Evolutionary conservation across 2,888 invertebrate genomes (phyloP).

Genomic region (Cryptocephalus moraei): DNA sequence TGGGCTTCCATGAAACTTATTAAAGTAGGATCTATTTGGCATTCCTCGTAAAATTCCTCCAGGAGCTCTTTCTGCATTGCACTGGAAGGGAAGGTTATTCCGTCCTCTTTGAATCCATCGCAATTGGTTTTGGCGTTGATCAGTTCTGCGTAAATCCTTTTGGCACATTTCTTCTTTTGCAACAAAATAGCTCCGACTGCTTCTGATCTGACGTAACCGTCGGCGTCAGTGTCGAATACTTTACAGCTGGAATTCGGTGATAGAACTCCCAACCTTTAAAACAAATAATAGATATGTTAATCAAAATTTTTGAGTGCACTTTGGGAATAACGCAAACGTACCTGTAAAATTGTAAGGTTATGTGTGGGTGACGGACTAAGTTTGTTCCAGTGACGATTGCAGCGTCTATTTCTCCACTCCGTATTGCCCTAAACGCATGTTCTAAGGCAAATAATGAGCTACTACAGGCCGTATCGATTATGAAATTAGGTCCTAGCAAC

Average conservation of each 20-base stretch:
- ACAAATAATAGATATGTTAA: too few species aligned
- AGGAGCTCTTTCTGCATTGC: conserved; percentile 51
- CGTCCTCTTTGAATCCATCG: conserved; percentile 34
- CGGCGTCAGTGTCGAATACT: conserved; percentile 76
- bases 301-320: too few species aligned
- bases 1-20: conserved; percentile 83
- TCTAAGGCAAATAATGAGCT: too few species aligned
- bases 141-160: conserved; percentile 43
- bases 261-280: conserved; percentile 55
- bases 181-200: conserved; percentile 59
- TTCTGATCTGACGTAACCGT: conserved; percentile 77
- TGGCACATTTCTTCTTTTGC: conserved; percentile 51
- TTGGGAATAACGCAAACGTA: too few species aligned
- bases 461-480: too few species aligned
- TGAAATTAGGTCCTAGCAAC: too few species aligned
- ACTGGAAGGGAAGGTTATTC: conserved; percentile 34
- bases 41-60: conserved; percentile 56
- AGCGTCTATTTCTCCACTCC: too few species aligned
- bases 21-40: conserved; percentile 55
- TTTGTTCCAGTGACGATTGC: too few species aligned
- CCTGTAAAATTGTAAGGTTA: too few species aligned
- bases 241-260: conserved; percentile 81
- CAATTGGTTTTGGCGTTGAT: conserved; percentile 30
- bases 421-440: too few species aligned
- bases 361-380: too few species aligned